A percentile compares a stretch with the other conserved stretches of the same genome.
Conservation (phyloP, 2,113 vertebrate species). For the Phylloscopus trochiloides region DNA sequence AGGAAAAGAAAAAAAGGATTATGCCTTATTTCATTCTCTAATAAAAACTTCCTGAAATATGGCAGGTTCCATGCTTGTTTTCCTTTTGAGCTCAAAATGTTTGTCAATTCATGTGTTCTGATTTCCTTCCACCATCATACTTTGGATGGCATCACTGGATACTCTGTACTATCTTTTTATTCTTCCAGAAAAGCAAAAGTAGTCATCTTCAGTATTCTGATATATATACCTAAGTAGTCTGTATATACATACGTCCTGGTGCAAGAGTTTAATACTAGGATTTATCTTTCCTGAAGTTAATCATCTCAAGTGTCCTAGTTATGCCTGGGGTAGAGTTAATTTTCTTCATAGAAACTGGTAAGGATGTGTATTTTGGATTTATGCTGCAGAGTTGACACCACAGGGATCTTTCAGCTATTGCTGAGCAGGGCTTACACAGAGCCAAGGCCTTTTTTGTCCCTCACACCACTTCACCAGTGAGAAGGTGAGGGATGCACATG, state of each 20-base stretch:
- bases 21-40: background rate
- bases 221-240: background rate
- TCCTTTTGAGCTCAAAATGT: background rate
- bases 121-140: background rate
- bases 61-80: background rate
- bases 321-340: background rate
- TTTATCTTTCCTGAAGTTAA: background rate
- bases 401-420: background rate
- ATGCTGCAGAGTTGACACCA: background rate
- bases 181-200: background rate
- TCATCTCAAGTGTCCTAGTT: background rate
- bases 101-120: background rate
- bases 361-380: background rate
- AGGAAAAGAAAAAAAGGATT: fast-evolving
- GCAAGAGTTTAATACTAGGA: background rate
- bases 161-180: background rate
- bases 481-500: background rate
- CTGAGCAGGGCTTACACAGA: background rate
- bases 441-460: background rate
- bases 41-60: background rate
- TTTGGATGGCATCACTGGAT: background rate
- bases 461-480: background rate
- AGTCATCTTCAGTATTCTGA: background rate
- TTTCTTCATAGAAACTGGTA: background rate
- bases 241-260: background rate